These are phyloP conservation scores for Ophiothrix spiculata DNA, from an alignment of 35 echinoderm and acorn worm genomes.

Conservation along the genomic window DNA sequence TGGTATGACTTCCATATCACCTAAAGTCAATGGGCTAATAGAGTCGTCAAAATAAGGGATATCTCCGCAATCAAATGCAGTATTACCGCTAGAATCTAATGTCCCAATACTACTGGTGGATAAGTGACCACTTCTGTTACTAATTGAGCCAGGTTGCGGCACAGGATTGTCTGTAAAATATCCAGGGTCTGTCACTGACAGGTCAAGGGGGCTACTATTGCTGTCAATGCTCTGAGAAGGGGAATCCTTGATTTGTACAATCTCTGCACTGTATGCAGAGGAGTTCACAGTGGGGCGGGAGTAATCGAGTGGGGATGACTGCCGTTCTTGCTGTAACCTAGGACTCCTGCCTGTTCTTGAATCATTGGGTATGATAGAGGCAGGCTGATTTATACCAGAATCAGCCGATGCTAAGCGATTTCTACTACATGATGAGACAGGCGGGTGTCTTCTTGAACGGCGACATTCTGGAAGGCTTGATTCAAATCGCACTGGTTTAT, in stretches of 20 bases:
- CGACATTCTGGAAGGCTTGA: constrained; percentile 31
- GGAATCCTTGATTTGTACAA: background rate
- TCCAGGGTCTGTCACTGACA: background rate
- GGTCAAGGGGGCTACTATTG: background rate
- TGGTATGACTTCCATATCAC: background rate
- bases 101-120: background rate
- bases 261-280: background rate
- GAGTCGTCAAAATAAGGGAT: background rate
- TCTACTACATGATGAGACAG: background rate
- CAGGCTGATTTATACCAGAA: too few relatives aligned
- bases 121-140: background rate
- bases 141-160: background rate
- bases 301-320: background rate
- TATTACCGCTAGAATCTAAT: background rate
- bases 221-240: background rate
- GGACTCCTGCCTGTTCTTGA: background rate
- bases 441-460: background rate
- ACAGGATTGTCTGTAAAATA: background rate
- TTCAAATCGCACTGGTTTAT: background rate
- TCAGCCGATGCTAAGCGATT: background rate
- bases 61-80: background rate
- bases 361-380: background rate
- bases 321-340: background rate
- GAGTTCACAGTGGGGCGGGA: background rate
- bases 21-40: background rate